A percentile compares a stretch with the other conserved stretches of the same genome.
Evolutionary conservation across 2,888 invertebrate species (phyloP).

Genomic region (Coleophora flavipennella): DNA sequence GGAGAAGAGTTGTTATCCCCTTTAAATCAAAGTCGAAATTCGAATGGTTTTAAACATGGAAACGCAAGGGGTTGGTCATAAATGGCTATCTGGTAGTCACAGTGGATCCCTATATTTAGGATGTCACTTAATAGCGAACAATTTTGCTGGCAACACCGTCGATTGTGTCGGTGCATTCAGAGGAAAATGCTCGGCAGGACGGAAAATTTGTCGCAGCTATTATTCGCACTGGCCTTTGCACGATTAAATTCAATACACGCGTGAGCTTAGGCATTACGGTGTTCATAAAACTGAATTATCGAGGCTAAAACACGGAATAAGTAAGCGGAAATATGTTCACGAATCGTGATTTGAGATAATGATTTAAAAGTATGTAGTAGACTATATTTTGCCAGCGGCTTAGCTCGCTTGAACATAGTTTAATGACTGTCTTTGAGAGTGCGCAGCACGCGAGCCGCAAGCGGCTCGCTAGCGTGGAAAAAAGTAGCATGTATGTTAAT

Average conservation of each 20-base stretch:
- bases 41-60: constrained; percentile 17
- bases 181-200: constrained; percentile 65
- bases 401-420: too few relatives aligned
- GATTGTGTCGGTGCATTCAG: constrained; percentile 65
- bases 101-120: constrained; percentile 62
- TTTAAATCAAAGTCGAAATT: constrained; percentile 2
- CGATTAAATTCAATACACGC: constrained; percentile 61
- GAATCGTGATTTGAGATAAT: too few relatives aligned
- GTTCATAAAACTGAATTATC: not conserved
- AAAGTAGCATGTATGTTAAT: too few relatives aligned
- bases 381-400: too few relatives aligned
- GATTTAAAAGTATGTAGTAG: too few relatives aligned
- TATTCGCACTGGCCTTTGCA: constrained; percentile 61
- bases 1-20: constrained; percentile 16
- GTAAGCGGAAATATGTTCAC: too few relatives aligned
- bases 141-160: constrained; percentile 62
- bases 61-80: constrained; percentile 42
- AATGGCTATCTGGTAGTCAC: constrained; percentile 45
- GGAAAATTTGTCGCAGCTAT: constrained; percentile 67
- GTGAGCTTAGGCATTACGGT: constrained; percentile 24
- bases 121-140: constrained; percentile 65
- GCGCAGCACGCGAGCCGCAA: too few relatives aligned
- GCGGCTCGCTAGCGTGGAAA: too few relatives aligned
- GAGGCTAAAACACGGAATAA: too few relatives aligned
- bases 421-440: too few relatives aligned